A percentile compares a stretch with the other conserved stretches of the same genome.
Conservation (phyloP, 2,888 invertebrate species). For the Aromia moschata region DNA sequence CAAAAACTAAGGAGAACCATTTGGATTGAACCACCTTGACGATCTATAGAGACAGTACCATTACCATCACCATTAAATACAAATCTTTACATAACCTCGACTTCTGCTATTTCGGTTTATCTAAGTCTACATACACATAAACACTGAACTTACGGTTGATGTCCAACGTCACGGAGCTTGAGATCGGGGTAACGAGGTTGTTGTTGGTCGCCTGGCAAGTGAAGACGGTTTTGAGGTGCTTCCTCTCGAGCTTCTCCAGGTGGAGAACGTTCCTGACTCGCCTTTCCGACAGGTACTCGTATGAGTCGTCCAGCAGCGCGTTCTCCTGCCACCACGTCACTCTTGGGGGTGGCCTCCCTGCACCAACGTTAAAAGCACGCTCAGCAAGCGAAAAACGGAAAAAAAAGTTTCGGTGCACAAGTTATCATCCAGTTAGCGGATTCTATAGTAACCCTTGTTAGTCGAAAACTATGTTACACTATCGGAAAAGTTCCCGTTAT, state of each 20-base stretch:
- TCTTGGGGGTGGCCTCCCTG: constrained; percentile 78
- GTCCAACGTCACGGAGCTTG: constrained; percentile 74
- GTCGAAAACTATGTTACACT: too few species aligned
- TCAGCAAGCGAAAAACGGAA: neutral
- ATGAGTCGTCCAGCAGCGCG: constrained; percentile 75
- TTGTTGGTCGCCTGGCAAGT: constrained; percentile 81
- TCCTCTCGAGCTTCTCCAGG: constrained; percentile 73
- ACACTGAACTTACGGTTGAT: constrained; percentile 82
- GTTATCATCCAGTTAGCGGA: too few species aligned
- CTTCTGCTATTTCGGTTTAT: too few species aligned
- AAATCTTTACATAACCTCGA: too few species aligned
- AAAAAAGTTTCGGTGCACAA: too few species aligned
- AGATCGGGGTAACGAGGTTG: constrained; percentile 73
- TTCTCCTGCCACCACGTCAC: constrained; percentile 84
- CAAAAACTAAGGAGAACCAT: too few species aligned
- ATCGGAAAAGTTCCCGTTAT: too few species aligned
- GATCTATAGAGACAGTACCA: too few species aligned
- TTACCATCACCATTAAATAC: too few species aligned
- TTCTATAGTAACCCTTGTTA: too few species aligned
- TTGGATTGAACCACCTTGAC: too few species aligned
- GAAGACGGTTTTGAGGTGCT: constrained; percentile 72
- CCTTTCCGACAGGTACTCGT: constrained; percentile 72
- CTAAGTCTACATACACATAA: too few species aligned
- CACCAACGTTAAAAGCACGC: constrained; percentile 23
- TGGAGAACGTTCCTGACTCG: constrained; percentile 76